Base-by-base conservation (phyloP, 2,888 invertebrate species). In the Cephus spinipes region DNA sequence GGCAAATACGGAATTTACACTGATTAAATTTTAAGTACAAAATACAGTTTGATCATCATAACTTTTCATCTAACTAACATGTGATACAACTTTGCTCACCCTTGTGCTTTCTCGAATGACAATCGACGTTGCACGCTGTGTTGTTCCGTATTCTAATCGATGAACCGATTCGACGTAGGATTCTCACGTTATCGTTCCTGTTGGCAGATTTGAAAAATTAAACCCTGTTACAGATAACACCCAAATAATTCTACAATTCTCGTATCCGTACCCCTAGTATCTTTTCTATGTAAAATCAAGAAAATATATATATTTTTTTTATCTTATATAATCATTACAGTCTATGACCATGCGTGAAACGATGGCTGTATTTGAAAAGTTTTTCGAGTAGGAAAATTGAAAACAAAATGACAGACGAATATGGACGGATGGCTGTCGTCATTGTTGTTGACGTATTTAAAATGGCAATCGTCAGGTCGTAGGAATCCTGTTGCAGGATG, bases 401-500 rank as follows among this genome's bases (percentile, higher is more conserved):
- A 55, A 55, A 55, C 23, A 55, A 55, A 55, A 23, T 23, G 23
- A 23, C 6, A 55, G 55, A 55, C 0, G 9, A 55, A 55, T 55
- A 55, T 55, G 55, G 55, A 55, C 55, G 55, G 55, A 55, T 55
- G 55, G 23, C 23, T 55, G 23, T 55, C 9, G 55, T 55, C 23
- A 23, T 23, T 23, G 23, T 23, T 9, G 23, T 55, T 23, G 55
- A 9, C 55, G 23, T 55, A 55, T 23, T 55, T 55, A 55, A 23
- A 55, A 15, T 23, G 23, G 55, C 55, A 55, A 23, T 23, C 23
- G 55, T 55, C 55, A 55, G 55, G 55, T 55, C 31, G 12, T 71
- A 71, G 71, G n/a, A 73, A 35, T 30, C 55, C n/a, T 84, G 87
- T 86, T 86, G 81, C 86, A 91, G 90, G 89, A 89, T 81, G 84